These are phyloP conservation scores for Merluccius polli DNA, from an alignment of 2,797 vertebrate species.

Conservation along the genomic window DNA sequence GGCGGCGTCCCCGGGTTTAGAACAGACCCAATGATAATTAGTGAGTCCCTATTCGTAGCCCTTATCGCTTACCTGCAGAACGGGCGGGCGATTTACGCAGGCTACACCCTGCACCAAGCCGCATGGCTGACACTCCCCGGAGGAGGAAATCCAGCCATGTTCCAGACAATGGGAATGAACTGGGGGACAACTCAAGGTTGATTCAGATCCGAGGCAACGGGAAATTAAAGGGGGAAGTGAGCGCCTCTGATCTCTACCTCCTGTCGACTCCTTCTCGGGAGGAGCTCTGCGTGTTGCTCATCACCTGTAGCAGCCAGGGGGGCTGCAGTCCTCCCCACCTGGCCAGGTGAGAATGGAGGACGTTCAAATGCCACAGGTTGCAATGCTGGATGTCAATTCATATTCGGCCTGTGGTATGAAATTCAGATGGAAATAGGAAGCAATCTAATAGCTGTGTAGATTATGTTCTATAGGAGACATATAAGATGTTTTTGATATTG, in stretches of 20 bases:
- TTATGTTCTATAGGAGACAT: conserved; percentile 29
- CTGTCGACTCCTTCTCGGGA: conserved; percentile 52
- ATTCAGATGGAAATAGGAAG: conserved; percentile 56
- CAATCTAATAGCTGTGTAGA: conserved; percentile 41
- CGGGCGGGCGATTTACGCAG: conserved; percentile 72
- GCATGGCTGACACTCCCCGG: too few relatives aligned
- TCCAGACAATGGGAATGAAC: conserved; percentile 70
- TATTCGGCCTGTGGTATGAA: conserved; percentile 60
- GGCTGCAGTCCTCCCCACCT: conserved; percentile 37
- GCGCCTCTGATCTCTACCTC: conserved; percentile 25
- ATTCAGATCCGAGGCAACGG: conserved; percentile 65
- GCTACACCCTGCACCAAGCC: conserved; percentile 56
- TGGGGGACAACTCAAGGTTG: conserved; percentile 69
- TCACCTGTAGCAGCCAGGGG: conserved; percentile 36
- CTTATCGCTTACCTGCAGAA: conserved; percentile 77
- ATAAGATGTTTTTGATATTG: conserved; percentile 35
- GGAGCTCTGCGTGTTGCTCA: background rate
- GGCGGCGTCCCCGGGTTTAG: conserved; percentile 60
- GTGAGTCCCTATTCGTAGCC: conserved; percentile 67
- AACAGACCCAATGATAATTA: conserved; percentile 74
- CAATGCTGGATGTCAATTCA: conserved; percentile 65
- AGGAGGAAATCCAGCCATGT: conserved; percentile 62
- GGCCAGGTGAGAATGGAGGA: conserved; percentile 66
- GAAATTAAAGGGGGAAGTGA: conserved; percentile 50
- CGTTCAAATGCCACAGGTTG: conserved; percentile 69